These are phyloP conservation scores for Numida meleagris DNA, from an alignment of 2,113 vertebrate genomes.

Conservation along the genomic window DNA sequence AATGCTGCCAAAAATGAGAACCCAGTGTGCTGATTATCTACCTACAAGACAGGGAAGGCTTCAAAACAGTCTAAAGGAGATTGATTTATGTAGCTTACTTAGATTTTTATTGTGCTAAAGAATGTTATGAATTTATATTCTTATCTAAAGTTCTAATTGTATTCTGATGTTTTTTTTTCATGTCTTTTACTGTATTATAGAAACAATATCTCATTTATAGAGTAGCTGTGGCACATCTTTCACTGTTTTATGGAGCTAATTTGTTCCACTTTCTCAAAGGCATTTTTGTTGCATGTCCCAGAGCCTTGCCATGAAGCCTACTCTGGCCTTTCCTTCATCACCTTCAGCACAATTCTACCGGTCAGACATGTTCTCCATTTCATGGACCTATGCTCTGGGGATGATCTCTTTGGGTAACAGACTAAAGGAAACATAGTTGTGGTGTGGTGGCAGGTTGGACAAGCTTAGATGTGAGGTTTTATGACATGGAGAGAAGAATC, in stretches of 20 bases:
- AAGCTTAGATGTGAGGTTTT: not conserved
- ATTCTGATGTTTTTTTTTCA: not conserved
- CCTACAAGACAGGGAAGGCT: not conserved
- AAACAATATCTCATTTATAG: not conserved
- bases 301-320: not conserved
- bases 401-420: not conserved
- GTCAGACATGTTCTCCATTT: not conserved
- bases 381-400: fast-evolving
- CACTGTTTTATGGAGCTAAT: not conserved
- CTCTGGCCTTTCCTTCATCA: not conserved
- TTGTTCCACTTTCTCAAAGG: not conserved
- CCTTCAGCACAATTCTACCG: not conserved
- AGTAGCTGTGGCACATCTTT: not conserved
- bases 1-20: not conserved
- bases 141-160: not conserved
- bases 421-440: not conserved
- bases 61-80: not conserved
- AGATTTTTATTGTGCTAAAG: not conserved
- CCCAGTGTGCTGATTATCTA: fast-evolving
- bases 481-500: not conserved
- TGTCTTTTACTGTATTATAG: not conserved
- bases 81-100: not conserved
- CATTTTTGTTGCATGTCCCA: not conserved
- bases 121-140: not conserved
- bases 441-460: not conserved